A percentile compares a stretch with the other conserved stretches of the same genome.
Evolutionary conservation across 1,140 invertebrate species (phyloP).

Genomic region (Piezodorus guildinii): DNA sequence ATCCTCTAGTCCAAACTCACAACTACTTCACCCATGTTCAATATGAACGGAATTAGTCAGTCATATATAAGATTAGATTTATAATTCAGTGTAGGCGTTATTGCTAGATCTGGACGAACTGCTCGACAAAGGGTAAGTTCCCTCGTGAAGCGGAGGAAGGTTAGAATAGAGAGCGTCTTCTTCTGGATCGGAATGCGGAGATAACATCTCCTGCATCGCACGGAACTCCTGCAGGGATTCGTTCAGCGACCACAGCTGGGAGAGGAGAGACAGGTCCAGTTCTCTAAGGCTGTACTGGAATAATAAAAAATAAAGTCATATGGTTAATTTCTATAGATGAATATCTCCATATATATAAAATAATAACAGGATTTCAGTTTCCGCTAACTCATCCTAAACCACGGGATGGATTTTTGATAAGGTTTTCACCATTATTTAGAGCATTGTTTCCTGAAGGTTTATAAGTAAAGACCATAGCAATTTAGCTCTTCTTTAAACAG

Average conservation of each 20-base stretch:
- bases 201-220: constrained; percentile 50
- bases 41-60: no score
- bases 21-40: no score
- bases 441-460: no score
- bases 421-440: no score
- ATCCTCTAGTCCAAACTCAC: no score
- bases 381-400: no score
- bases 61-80: background rate
- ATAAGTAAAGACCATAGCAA: no score
- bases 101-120: constrained; percentile 26
- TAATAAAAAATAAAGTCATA: constrained; percentile 16
- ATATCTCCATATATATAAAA: no score
- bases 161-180: constrained; percentile 26
- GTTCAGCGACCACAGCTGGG: constrained; percentile 76
- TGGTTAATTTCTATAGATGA: no score
- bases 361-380: no score
- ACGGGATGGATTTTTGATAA: no score
- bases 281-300: constrained; percentile 71
- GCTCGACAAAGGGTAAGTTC: constrained; percentile 20
- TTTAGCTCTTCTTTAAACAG: no score
- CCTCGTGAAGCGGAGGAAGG: constrained; percentile 22
- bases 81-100: constrained; percentile 20
- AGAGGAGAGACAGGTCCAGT: constrained; percentile 68
- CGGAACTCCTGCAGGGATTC: constrained; percentile 80
- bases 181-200: constrained; percentile 40